phyloP scores from a whole-genome alignment of 2,797 vertebrate genomes.

The Lepilemur septentrionalis region DNA sequence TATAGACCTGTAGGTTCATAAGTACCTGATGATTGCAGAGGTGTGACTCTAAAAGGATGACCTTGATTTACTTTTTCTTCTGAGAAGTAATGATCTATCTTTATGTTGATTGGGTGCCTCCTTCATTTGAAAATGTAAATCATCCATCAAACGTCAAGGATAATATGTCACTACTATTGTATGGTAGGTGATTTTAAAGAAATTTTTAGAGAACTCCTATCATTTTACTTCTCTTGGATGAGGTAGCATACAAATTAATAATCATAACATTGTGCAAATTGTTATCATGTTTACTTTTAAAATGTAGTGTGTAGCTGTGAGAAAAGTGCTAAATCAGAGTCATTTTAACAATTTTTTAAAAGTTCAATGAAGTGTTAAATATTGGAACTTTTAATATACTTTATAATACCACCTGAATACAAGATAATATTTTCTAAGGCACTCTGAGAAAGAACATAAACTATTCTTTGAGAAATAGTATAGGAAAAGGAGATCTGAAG shows the following conservation, averaged over 20 bases:
- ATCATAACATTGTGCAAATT: constrained; percentile 10
- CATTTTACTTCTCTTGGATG: constrained; percentile 30
- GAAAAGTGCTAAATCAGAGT: neutral
- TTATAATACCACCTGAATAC: neutral
- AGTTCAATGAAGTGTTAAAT: constrained; percentile 14
- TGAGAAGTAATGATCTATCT: constrained; percentile 29
- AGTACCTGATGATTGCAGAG: constrained; percentile 14
- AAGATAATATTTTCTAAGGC: constrained; percentile 8
- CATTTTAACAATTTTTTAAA: constrained; percentile 56
- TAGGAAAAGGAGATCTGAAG: neutral
- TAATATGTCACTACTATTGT: neutral
- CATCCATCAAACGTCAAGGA: constrained; percentile 16
- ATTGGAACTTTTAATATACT: neutral
- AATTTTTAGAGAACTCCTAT: neutral
- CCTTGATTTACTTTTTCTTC: constrained; percentile 4
- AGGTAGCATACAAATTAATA: neutral
- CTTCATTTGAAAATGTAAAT: constrained; percentile 42
- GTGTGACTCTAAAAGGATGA: neutral
- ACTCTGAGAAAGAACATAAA: constrained; percentile 28
- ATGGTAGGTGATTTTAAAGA: neutral
- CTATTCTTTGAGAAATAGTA: neutral
- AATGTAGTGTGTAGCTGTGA: neutral
- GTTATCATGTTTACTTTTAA: constrained; percentile 4
- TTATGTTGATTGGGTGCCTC: constrained; percentile 7
- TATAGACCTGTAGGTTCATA: neutral